Conservation (phyloP, 2,797 vertebrate species). For the Simalia tracyae region DNA sequence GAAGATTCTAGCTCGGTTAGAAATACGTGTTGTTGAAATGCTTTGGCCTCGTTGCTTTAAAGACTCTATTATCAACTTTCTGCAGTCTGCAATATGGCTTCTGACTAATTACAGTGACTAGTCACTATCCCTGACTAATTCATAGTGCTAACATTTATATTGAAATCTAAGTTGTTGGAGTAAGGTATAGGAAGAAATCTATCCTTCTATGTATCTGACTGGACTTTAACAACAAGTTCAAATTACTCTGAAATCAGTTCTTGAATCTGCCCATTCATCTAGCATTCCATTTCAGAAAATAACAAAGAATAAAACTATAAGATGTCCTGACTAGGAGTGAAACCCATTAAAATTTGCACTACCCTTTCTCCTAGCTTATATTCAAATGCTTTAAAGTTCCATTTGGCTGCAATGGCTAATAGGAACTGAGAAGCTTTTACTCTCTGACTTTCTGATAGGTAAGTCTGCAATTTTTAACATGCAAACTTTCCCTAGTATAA, state of each 20-base stretch:
- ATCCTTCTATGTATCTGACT: too few relatives aligned
- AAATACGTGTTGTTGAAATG: background rate
- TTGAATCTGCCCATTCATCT: background rate
- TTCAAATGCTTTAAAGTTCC: background rate
- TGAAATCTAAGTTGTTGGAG: too few relatives aligned
- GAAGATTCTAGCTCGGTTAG: background rate
- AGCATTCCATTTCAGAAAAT: background rate
- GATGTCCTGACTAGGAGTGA: background rate
- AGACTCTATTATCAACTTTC: background rate
- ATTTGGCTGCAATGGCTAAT: background rate
- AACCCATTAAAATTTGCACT: background rate
- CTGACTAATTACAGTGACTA: too few relatives aligned
- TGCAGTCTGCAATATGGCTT: too few relatives aligned
- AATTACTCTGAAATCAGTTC: background rate
- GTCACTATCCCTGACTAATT: too few relatives aligned
- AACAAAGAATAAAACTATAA: background rate
- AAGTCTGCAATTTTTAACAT: background rate
- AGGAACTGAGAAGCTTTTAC: background rate
- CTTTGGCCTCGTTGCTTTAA: background rate
- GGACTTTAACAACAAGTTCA: background rate
- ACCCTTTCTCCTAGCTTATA: background rate
- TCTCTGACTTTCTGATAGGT: background rate
- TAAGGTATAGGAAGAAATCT: too few relatives aligned
- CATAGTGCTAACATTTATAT: too few relatives aligned
- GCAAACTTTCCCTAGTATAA: conserved; percentile 7